Base-by-base conservation (phyloP, 2,797 vertebrate species). In the Sphenopsis melanotis region DNA sequence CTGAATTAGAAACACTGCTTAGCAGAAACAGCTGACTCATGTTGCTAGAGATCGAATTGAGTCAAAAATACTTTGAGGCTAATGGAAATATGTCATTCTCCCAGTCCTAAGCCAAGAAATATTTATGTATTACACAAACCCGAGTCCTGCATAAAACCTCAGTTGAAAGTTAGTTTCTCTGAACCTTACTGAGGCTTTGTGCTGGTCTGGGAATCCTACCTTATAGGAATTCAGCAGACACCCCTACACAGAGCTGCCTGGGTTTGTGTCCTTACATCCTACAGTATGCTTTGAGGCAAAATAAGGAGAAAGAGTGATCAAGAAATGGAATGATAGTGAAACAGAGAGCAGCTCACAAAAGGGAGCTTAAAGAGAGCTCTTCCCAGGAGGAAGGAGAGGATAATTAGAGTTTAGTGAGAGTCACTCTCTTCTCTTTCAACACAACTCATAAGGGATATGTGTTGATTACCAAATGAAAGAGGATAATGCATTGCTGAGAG, bases 21-120 rank as follows among this genome's bases (percentile, higher is more conserved):
- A 95, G 94, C 85, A 86, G 65, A 97, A 97, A 93, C 96, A 97
- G 97, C 95, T 97, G 96, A 98, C 77, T 92, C 70, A 89, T 65
- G 78, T 70, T 94, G 84, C 68, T 90, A 36, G 76, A 91, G 77
- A 74, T 14, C n/a, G n/a, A 88, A 90, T 71, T 3, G 39, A 93
- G 79, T 59, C 72, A 85, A 46, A 94, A 89, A 74, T 39, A 80
- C 76, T 87, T 70, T 1, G 3, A 53, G 63, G 72, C 63, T 76
- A 42, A 91, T 70, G 57, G 74, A 93, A 94, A 77, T 74, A 74
- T 59, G 83, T 49, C 13, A 0, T 77, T 82, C 79, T 88, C 29
- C 30, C 52, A 42, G 65, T 17, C 49, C 52, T 34, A 34, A 75
- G 41, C 55, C 57, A 74, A 77, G 59, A 94, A 91, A 92, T 92